These are phyloP conservation scores for Xylophagus ater DNA, from an alignment of 2,888 invertebrate species.

Conservation along the genomic window DNA sequence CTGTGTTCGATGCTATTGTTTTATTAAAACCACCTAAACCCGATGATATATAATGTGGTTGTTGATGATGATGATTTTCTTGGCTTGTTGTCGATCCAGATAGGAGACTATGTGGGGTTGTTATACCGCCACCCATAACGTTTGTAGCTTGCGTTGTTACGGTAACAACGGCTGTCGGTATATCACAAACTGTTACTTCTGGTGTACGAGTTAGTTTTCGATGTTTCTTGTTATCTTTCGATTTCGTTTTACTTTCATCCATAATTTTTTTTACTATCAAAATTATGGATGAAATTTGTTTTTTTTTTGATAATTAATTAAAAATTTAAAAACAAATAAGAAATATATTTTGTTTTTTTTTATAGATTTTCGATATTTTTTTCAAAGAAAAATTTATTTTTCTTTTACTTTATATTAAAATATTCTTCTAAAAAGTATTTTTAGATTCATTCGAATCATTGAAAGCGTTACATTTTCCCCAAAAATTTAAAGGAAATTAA, in stretches of 20 bases:
- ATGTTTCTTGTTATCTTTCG: constrained; percentile 13
- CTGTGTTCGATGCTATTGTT: no score
- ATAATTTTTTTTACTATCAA: constrained; percentile 7
- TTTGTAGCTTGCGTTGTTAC: constrained; percentile 16
- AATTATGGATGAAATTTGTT: not conserved
- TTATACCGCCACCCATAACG: constrained; percentile 33
- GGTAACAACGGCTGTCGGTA: constrained; percentile 17
- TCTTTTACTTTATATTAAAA: no score
- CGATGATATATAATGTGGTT: not conserved
- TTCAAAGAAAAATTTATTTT: no score
- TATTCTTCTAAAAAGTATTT: no score
- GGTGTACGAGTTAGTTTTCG: constrained; percentile 18
- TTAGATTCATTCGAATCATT: no score
- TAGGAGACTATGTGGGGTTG: constrained; percentile 12
- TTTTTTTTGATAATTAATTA: not conserved
- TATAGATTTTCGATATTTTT: no score
- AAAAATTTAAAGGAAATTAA: no score
- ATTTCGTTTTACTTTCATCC: constrained; percentile 6
- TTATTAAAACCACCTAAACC: constrained; percentile 4
- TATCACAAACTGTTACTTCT: constrained; percentile 20
- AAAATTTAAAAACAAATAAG: no score
- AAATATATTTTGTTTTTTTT: no score
- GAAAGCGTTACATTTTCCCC: no score
- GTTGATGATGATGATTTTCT: constrained; percentile 6
- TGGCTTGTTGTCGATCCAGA: no score